Conservation (phyloP, 2,797 vertebrate species). For the Spheniscus humboldti region DNA sequence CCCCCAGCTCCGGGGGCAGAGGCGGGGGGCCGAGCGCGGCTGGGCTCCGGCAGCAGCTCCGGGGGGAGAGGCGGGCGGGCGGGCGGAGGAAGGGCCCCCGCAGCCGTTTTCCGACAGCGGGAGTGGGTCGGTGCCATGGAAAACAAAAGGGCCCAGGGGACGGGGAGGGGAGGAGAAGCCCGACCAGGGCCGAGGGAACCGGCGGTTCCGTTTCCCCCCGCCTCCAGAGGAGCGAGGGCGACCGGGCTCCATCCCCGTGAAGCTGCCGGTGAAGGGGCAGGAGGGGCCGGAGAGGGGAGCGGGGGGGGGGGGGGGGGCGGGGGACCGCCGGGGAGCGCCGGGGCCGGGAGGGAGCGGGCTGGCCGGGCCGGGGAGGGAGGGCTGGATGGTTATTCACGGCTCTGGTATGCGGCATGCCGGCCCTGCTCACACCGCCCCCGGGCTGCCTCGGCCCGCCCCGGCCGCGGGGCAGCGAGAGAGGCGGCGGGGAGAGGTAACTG, state of each 20-base stretch:
- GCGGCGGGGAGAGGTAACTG: neutral
- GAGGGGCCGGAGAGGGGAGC: neutral
- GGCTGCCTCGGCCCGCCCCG: neutral
- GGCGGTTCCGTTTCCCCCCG: neutral
- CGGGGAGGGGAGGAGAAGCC: constrained; percentile 4
- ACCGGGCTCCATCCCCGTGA: neutral
- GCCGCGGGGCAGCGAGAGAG: neutral
- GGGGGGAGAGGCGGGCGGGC: neutral
- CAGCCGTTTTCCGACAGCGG: neutral
- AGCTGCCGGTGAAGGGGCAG: neutral
- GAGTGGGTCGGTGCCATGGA: constrained; percentile 31
- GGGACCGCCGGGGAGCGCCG: no score
- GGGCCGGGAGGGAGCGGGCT: neutral
- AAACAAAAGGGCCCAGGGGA: neutral
- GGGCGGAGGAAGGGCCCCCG: neutral
- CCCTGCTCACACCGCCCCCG: neutral
- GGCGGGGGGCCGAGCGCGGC: no score
- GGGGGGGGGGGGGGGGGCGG: no score
- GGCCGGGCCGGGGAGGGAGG: neutral
- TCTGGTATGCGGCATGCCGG: constrained; percentile 4
- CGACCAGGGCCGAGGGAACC: neutral
- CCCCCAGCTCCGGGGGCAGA: neutral
- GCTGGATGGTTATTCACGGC: neutral
- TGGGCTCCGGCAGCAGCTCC: neutral
- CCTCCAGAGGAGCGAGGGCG: neutral